Evolutionary conservation across 2,113 vertebrate genomes (phyloP).

Genomic region (Stigmatopora argus): DNA sequence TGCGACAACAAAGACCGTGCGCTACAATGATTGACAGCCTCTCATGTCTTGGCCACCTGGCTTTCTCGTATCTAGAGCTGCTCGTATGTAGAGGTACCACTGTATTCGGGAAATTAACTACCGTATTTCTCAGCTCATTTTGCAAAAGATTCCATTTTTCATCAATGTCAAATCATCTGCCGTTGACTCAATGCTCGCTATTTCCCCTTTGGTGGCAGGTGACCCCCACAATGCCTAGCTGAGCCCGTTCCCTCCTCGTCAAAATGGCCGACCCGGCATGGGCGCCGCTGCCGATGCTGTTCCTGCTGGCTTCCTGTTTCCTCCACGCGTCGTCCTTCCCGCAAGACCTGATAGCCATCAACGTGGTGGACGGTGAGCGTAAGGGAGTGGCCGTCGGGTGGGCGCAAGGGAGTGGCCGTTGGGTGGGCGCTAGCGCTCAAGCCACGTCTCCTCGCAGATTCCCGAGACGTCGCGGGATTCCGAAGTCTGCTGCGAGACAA

Average conservation of each 20-base stretch:
- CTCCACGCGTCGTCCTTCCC: constrained; percentile 52
- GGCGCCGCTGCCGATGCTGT: constrained; percentile 12
- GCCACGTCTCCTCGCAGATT: constrained; percentile 52
- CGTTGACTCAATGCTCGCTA: not conserved
- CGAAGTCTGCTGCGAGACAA: constrained; percentile 73
- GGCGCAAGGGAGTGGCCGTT: not conserved
- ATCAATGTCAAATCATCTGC: not conserved
- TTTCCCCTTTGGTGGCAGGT: not conserved
- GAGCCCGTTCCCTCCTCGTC: constrained; percentile 32
- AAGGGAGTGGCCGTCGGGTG: constrained; percentile 20
- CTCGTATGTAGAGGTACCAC: no score
- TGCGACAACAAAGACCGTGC: no score
- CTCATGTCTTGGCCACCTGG: no score
- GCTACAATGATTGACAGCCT: no score
- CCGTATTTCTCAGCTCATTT: no score
- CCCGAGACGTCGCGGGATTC: constrained; percentile 69
- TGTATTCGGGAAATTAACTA: no score
- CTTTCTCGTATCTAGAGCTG: no score
- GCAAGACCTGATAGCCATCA: constrained; percentile 65
- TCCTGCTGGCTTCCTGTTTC: constrained; percentile 38
- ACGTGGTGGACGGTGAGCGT: constrained; percentile 46
- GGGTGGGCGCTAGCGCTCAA: not conserved
- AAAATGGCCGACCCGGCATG: constrained; percentile 23
- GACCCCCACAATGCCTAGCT: constrained; percentile 41
- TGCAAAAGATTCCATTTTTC: not conserved